Conservation (phyloP, 2,797 vertebrate species). For the Crenichthys baileyi region DNA sequence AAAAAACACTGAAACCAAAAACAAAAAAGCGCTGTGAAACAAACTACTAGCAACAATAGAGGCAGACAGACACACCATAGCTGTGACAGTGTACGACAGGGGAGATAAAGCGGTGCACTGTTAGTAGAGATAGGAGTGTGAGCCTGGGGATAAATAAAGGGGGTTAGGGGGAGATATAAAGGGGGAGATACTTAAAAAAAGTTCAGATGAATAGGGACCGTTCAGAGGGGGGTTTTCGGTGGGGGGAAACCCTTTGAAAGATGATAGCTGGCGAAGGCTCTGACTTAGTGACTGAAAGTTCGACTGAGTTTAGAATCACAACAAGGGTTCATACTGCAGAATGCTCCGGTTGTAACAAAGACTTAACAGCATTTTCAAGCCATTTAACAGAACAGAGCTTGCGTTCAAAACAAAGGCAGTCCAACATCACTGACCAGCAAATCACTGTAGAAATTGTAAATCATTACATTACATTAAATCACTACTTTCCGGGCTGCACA, state of each 20-base stretch:
- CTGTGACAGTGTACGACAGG: constrained; percentile 52
- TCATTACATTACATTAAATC: not conserved
- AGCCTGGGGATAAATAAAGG: no score
- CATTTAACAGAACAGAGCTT: not conserved
- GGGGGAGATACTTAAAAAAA: constrained; percentile 36
- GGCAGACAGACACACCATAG: constrained; percentile 60
- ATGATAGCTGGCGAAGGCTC: constrained; percentile 18
- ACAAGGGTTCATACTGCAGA: constrained; percentile 5
- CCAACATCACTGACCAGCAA: not conserved
- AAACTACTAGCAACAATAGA: constrained; percentile 64
- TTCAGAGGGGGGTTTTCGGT: constrained; percentile 14
- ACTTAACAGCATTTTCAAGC: not conserved
- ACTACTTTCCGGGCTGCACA: not conserved
- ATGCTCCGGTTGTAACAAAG: constrained; percentile 15
- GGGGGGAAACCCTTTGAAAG: constrained; percentile 38
- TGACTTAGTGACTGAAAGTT: constrained; percentile 24
- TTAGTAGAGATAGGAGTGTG: constrained; percentile 49
- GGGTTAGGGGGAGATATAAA: no score
- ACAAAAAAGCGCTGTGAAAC: constrained; percentile 61
- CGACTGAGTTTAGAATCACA: constrained; percentile 23
- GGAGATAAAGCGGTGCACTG: constrained; percentile 59
- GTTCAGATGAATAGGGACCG: constrained; percentile 45
- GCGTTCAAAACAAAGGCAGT: not conserved
- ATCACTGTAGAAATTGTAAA: not conserved
- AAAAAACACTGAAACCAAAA: constrained; percentile 66